Conservation (phyloP, 2,797 vertebrate species). For the Avahi laniger region DNA sequence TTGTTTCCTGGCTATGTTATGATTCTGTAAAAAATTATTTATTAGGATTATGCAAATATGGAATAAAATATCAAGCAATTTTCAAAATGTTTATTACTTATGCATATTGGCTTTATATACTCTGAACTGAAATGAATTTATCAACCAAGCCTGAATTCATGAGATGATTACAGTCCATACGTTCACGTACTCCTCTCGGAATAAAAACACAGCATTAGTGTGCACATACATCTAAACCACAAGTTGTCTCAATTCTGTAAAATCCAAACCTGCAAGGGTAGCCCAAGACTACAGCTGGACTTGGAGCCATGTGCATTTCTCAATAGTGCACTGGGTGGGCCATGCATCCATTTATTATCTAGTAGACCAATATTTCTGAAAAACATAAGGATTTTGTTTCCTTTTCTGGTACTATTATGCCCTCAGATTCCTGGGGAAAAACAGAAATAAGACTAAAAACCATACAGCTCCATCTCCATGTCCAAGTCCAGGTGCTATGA, state of each 20-base stretch:
- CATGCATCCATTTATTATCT: not conserved
- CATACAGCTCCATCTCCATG: not conserved
- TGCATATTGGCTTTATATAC: not conserved
- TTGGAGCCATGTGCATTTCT: not conserved
- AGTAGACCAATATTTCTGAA: not conserved
- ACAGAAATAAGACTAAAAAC: not conserved
- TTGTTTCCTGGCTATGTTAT: not conserved
- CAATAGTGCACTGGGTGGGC: not conserved
- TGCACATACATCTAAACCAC: not conserved
- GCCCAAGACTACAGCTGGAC: not conserved
- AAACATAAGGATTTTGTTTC: not conserved
- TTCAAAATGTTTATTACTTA: conserved; percentile 45
- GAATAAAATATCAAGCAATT: conserved; percentile 12
- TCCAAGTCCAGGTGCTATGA: not conserved
- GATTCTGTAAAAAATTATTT: conserved; percentile 57
- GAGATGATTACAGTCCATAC: not conserved
- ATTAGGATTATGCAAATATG: not conserved
- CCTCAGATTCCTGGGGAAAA: not conserved
- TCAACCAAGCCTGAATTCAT: not conserved
- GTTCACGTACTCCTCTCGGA: not conserved
- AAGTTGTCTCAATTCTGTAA: not conserved
- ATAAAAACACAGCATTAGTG: not conserved
- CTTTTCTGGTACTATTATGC: not conserved
- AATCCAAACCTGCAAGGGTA: not conserved
- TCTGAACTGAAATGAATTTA: not conserved